Percentiles rank a stretch among this genome's conserved stretches.
phyloP scores from a whole-genome alignment of 2,113 vertebrate species.

The Ahaetulla prasina region DNA sequence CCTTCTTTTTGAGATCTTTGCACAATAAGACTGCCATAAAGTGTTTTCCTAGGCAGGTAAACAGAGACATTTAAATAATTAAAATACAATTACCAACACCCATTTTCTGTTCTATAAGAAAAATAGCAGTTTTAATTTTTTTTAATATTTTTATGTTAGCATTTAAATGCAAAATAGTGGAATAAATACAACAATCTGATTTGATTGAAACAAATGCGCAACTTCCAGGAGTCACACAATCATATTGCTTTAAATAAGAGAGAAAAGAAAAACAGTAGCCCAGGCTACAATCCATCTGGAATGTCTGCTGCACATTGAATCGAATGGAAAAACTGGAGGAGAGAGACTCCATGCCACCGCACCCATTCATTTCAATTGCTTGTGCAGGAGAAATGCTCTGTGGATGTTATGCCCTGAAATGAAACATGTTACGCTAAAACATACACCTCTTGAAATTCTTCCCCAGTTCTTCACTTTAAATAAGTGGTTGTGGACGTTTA shows the following conservation, averaged over 20 bases:
- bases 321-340: background rate
- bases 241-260: slow-evolving; percentile 90
- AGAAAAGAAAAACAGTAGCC: slow-evolving; percentile 64
- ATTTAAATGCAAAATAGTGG: slow-evolving; percentile 87
- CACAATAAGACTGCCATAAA: slow-evolving; percentile 80
- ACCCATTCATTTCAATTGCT: background rate
- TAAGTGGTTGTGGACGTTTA: slow-evolving; percentile 72
- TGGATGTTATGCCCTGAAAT: slow-evolving; percentile 23
- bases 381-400: background rate
- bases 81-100: slow-evolving; percentile 87
- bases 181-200: slow-evolving; percentile 90
- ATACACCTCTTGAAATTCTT: slow-evolving; percentile 71
- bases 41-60: slow-evolving; percentile 85
- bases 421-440: slow-evolving; percentile 69
- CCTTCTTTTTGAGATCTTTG: slow-evolving; percentile 74
- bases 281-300: slow-evolving; percentile 6
- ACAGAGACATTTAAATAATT: slow-evolving; percentile 87
- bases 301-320: slow-evolving; percentile 17
- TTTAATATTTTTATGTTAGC: slow-evolving; percentile 78
- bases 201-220: slow-evolving; percentile 85
- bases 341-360: background rate
- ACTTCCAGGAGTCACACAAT: slow-evolving; percentile 79
- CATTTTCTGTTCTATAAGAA: slow-evolving; percentile 82
- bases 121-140: slow-evolving; percentile 92
- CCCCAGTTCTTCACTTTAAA: slow-evolving; percentile 75